Evolutionary conservation across 64 coral and sea anemone species (phyloP), one percentile per base, ranked within the genome.

Genomic region (Montipora cactus): DNA sequence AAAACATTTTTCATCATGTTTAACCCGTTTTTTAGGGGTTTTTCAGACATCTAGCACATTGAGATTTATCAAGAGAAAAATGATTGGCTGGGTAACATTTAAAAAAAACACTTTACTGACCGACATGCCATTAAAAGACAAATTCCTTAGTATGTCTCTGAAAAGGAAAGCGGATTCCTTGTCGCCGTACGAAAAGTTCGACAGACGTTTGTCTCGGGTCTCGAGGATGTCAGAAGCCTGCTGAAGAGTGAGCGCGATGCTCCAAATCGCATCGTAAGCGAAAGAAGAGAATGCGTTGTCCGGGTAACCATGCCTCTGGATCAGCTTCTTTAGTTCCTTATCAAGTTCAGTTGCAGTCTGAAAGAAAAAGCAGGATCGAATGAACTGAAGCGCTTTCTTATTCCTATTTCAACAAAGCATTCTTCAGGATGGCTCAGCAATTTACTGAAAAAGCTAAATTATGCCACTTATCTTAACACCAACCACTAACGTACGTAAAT

Each of bases 201-300:
- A 37, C 14, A 92, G 45, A 16, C 71, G 61, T 70, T 85, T 92
- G 4, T 61, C 74, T 47, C 46, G 68, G 47, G 90, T 71, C 7
- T 86, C 7, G 6, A 92, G 90, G 22, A 77, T 53, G 23, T 4
- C 0, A 21, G 55, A 23, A 15, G 90, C 84, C 58, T 83, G 57
- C 19, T 92, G 68, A 44, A 92, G 80, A 20, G 90, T 86, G 8
- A 92, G 90, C 0, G 90, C 90, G 7, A 92, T 92, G 46, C 67
- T 82, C 71, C 79, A 74, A 11, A 77, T 82, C 25, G 90, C 51
- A 25, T 92, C 90, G 64, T 92, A 92, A 7, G 66, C 90, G 62
- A 86, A 59, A 49, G 90, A 66, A 0, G 80, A 92, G 74, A 84
- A 92, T 5, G 55, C 6, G 16, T 83, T 70, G 47, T n/a, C 15